A percentile compares a stretch with the other conserved stretches of the same genome.
Evolutionary conservation across 2,888 invertebrate species (phyloP).

Genomic region (Spicauda simplicius): DNA sequence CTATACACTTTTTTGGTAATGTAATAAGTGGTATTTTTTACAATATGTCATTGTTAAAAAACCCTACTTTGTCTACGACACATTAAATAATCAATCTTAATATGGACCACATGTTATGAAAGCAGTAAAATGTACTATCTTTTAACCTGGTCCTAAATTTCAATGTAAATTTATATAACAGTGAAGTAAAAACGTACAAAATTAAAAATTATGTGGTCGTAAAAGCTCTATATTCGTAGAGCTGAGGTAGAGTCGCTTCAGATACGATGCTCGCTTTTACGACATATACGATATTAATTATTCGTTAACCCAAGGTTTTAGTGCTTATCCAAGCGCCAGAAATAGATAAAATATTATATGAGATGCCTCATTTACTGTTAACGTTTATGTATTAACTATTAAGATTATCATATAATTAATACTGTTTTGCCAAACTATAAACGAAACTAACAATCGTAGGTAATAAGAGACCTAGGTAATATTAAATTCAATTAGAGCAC

Average conservation of each 20-base stretch:
- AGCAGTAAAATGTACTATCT: background rate
- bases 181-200: constrained; percentile 5
- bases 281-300: constrained; percentile 14
- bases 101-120: background rate
- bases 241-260: constrained; percentile 2
- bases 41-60: too few species aligned
- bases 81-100: too few species aligned
- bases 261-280: constrained; percentile 15
- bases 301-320: constrained; percentile 15
- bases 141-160: background rate
- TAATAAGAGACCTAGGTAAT: too few species aligned
- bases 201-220: constrained; percentile 21
- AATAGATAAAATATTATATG: constrained; percentile 2
- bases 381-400: background rate
- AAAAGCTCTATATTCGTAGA: constrained; percentile 15
- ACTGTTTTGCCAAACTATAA: too few species aligned
- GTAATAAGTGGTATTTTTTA: too few species aligned
- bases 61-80: too few species aligned
- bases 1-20: too few species aligned
- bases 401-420: too few species aligned
- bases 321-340: constrained; percentile 1
- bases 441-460: too few species aligned
- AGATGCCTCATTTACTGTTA: background rate
- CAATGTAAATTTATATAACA: background rate
- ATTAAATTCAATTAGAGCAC: too few species aligned